phyloP scores from a whole-genome alignment of 2,113 vertebrate genomes.

The Calidris pygmaea region DNA sequence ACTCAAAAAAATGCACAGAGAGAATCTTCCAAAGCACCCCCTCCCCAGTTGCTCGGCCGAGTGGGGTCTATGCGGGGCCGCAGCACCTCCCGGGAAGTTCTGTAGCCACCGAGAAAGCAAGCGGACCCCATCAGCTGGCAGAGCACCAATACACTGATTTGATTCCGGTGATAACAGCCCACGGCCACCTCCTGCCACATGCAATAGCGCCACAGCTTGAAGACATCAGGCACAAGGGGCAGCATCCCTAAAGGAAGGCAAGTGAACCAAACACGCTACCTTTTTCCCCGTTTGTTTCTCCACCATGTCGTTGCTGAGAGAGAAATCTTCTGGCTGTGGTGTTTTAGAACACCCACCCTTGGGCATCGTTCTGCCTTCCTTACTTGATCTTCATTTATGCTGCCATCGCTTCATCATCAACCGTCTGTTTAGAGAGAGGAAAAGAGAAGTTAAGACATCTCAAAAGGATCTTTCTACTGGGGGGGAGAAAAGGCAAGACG shows the following conservation, averaged over 20 bases:
- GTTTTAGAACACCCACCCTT: slow-evolving; percentile 99
- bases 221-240: not conserved
- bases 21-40: not conserved
- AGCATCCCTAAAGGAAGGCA: not conserved
- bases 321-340: slow-evolving; percentile 96
- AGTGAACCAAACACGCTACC: slow-evolving; percentile 65
- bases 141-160: not conserved
- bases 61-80: rapidly evolving
- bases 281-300: slow-evolving; percentile 99
- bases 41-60: rapidly evolving
- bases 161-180: not conserved
- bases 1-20: not conserved
- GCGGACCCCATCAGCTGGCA: not conserved
- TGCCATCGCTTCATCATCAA: slow-evolving; percentile 95
- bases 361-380: slow-evolving; percentile 99
- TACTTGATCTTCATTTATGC: slow-evolving; percentile 97
- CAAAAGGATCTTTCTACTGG: not conserved
- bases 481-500: no score
- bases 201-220: rapidly evolving
- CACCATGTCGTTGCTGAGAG: slow-evolving; percentile 99
- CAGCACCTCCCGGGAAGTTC: rapidly evolving
- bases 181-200: not conserved
- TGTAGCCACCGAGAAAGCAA: not conserved
- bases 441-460: slow-evolving; percentile 6
- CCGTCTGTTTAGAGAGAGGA: slow-evolving; percentile 80